These are phyloP conservation scores for Drosophila suboccidentalis DNA, from an alignment of 2,888 invertebrate species.

Conservation along the genomic window DNA sequence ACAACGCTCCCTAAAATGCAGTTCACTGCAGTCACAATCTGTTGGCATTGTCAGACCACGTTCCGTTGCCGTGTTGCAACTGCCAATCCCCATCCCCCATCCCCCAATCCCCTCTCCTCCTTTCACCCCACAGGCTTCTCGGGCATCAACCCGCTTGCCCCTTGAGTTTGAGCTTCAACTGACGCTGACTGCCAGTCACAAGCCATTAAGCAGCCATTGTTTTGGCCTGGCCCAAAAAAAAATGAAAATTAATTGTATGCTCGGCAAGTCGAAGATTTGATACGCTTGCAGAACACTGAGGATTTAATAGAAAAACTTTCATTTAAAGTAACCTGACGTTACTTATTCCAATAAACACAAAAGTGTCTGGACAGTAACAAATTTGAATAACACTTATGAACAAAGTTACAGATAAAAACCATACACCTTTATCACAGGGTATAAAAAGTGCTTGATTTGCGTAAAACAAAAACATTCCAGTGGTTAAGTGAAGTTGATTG, in stretches of 20 bases:
- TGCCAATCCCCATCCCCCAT: neutral
- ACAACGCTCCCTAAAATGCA: slow-evolving; percentile 42
- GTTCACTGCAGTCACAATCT: slow-evolving; percentile 52
- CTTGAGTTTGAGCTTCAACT: slow-evolving; percentile 28
- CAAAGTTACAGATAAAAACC: too few relatives aligned
- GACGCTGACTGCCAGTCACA: slow-evolving; percentile 56
- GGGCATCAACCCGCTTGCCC: neutral
- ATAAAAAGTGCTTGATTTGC: too few relatives aligned
- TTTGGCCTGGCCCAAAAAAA: slow-evolving; percentile 38
- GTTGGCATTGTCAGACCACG: slow-evolving; percentile 16
- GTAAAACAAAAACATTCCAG: too few relatives aligned
- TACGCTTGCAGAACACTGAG: neutral
- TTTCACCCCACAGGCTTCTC: neutral
- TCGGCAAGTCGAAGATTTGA: neutral
- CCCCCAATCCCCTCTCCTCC: too few relatives aligned
- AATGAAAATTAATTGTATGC: neutral
- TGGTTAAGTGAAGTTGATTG: too few relatives aligned
- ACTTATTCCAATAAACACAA: too few relatives aligned
- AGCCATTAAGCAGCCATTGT: slow-evolving; percentile 75
- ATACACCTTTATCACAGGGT: too few relatives aligned
- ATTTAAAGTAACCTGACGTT: neutral
- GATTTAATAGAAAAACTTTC: neutral
- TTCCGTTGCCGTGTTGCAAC: neutral
- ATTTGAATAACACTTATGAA: too few relatives aligned
- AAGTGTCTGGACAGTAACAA: too few relatives aligned